A percentile compares a stretch with the other conserved stretches of the same genome.
Conservation (phyloP, 2,113 vertebrate species). For the Probosciger aterrimus region DNA sequence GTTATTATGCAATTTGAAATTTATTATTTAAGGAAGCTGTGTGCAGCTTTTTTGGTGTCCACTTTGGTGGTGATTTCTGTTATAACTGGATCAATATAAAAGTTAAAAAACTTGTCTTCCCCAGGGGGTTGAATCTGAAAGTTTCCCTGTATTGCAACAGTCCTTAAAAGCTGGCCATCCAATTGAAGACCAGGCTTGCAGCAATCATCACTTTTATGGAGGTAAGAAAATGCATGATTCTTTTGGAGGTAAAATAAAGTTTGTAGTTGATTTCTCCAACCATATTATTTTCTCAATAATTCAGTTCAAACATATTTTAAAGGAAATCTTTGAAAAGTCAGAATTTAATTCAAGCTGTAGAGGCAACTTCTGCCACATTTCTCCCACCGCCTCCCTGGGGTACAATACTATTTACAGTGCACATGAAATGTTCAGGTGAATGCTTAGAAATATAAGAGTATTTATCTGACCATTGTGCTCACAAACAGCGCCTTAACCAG, state of each 20-base stretch:
- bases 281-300: not conserved
- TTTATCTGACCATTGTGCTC: not conserved
- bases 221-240: conserved; percentile 63
- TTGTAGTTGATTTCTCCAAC: not conserved
- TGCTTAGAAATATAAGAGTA: not conserved
- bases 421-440: not conserved
- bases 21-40: not conserved
- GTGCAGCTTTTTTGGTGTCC: not conserved
- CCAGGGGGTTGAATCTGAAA: conserved; percentile 87
- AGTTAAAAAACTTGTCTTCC: not conserved
- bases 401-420: not conserved
- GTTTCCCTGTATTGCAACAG: conserved; percentile 79
- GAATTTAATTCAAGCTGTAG: not conserved
- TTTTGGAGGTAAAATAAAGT: not conserved
- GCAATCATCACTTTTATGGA: conserved; percentile 82
- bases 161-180: conserved; percentile 80
- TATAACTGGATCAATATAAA: not conserved
- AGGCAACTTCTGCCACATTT: not conserved
- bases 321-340: not conserved
- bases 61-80: not conserved
- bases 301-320: not conserved
- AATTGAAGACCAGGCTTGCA: conserved; percentile 69
- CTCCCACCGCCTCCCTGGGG: not conserved
- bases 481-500: not conserved
- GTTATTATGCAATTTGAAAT: not conserved